Evolutionary conservation across 2,113 vertebrate species (phyloP).

Genomic region (Dryoscopus gambensis): DNA sequence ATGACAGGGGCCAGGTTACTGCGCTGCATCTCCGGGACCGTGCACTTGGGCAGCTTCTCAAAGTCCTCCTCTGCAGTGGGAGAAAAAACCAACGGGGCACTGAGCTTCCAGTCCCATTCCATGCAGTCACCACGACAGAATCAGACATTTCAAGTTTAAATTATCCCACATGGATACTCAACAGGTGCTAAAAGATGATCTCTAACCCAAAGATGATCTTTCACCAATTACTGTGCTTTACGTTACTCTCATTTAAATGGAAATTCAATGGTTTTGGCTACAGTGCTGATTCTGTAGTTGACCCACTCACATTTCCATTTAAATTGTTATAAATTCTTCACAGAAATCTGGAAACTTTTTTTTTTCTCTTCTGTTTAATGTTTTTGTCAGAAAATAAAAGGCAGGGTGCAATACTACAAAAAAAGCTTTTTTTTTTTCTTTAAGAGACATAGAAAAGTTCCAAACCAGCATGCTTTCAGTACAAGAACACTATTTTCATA

Average conservation of each 20-base stretch:
- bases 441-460: neutral
- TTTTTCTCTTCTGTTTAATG: neutral
- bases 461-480: neutral
- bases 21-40: conserved; percentile 96
- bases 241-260: neutral
- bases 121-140: neutral
- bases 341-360: neutral
- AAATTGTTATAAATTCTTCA: neutral
- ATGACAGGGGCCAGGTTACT: conserved; percentile 94
- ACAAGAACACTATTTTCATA: neutral
- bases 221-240: neutral
- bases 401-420: neutral
- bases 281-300: neutral
- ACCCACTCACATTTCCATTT: neutral
- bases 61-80: conserved; percentile 88
- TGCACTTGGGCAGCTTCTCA: conserved; percentile 87
- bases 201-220: neutral
- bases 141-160: neutral
- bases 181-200: neutral
- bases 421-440: neutral
- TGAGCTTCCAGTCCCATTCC: neutral
- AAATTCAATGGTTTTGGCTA: neutral
- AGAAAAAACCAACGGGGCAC: conserved; percentile 3
- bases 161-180: neutral
- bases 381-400: neutral